phyloP scores from a whole-genome alignment of 2,888 invertebrate species.

The Pollenia amentaria region DNA sequence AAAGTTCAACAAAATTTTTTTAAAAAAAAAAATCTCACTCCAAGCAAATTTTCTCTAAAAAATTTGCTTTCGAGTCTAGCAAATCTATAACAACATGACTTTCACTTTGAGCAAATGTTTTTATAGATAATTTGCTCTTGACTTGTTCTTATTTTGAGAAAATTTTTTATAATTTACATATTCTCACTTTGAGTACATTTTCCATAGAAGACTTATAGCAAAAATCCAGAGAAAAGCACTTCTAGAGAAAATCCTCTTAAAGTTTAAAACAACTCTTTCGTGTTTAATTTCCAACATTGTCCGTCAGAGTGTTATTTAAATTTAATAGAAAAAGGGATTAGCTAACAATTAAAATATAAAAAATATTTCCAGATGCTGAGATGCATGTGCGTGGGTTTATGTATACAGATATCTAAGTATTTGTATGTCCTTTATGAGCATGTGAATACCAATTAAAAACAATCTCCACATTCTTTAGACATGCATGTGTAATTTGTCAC shows the following conservation, averaged over 20 bases:
- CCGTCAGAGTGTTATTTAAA: conserved; percentile 39
- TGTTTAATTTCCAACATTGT: not conserved
- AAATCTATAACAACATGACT: too few species aligned
- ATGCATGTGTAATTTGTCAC: conserved; percentile 68
- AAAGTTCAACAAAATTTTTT: too few species aligned
- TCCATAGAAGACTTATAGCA: not conserved
- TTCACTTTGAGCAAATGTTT: too few species aligned
- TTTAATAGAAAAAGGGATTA: conserved; percentile 55
- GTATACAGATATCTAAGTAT: not conserved
- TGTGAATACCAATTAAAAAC: conserved; percentile 62
- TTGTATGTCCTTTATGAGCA: conserved; percentile 9
- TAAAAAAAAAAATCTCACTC: too few species aligned
- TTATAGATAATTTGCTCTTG: too few species aligned
- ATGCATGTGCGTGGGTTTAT: conserved; percentile 4
- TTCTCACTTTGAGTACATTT: not conserved
- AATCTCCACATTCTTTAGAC: conserved; percentile 60
- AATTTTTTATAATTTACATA: too few species aligned
- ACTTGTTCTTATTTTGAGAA: not conserved
- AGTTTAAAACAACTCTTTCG: not conserved
- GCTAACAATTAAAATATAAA: conserved; percentile 42
- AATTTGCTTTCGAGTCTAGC: too few species aligned
- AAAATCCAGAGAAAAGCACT: too few species aligned
- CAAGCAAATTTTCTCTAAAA: too few species aligned
- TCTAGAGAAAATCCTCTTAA: too few species aligned
- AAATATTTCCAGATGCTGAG: not conserved